Base-by-base conservation (phyloP, 2,888 invertebrate species). In the Chydorus sphaericus region DNA sequence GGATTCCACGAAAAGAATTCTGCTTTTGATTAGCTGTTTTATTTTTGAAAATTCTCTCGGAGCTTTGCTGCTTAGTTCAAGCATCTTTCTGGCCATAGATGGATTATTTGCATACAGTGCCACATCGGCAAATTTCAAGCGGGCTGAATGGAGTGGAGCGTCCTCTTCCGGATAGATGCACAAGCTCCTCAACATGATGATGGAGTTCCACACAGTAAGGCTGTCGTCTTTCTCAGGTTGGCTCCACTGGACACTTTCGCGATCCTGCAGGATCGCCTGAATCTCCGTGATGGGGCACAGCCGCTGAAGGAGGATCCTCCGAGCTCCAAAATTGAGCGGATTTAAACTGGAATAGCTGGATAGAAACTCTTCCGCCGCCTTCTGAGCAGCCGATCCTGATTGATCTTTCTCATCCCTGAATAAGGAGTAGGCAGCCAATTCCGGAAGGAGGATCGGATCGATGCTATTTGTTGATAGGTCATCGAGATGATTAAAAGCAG, bases 301-400 rank as follows among this genome's bases (percentile, higher is more conserved):
- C 10, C 36, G 20, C 20, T 52, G 20, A 16, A 52, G 36, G 23
- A 52, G 31, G 18, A n/a, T 55, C 44, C 57, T 57, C 28, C 36
- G 28, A 31, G 26, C 16, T 31, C 28, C 36, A 44, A 53, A 57
- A 26, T 50, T 29, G 20, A 57, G 44, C 5, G 11, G 28, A 36
- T 44, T 48, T 37, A 30, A 14, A 10, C 30, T 26, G 4, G 16
- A 31, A 39, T 54, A 48, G 6, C 48, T 18, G 18, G 20, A 18
- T 33, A 51, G 31, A 18, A 56, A 56, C 8, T 33, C 20, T 23
- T 36, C 33, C 5, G 36, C 20, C 36, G 36, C 16, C 2, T 36
- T 36, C 8, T 29, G 10, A 23, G 36, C 36, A 14, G 36, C 33
- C 11, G 14, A 16, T 14, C n/a, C 23, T 10, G 52, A 33, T 37